Evolutionary conservation across 2,888 invertebrate species (phyloP).

Genomic region (Germaria angustata): DNA sequence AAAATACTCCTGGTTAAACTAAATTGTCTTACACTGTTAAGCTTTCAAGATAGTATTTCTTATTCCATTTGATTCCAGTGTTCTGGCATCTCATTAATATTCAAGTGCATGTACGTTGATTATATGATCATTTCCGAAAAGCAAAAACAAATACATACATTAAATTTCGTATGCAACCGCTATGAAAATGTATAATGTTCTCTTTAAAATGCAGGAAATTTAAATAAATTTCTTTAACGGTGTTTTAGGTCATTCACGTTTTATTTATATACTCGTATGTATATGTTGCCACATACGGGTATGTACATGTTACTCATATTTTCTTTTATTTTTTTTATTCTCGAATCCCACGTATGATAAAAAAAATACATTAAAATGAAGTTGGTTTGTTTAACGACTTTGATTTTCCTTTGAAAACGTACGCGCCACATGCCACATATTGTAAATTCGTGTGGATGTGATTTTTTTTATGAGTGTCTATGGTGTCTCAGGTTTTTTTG

Average conservation of each 20-base stretch:
- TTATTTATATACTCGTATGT: not conserved
- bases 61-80: not conserved
- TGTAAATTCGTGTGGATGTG: not conserved
- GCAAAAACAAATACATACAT: not conserved
- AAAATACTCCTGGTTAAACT: too few species aligned
- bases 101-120: not conserved
- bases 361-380: conserved; percentile 22
- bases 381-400: not conserved
- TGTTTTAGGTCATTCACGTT: conserved; percentile 59
- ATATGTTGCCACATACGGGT: too few species aligned
- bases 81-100: not conserved
- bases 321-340: conserved; percentile 3
- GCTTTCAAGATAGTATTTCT: not conserved
- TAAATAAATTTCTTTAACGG: conserved; percentile 47
- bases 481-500: not conserved
- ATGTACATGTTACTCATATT: not conserved
- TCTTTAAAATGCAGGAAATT: conserved; percentile 48
- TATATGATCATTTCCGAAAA: conserved; percentile 10
- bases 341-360: conserved; percentile 33
- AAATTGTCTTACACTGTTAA: not conserved
- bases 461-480: not conserved
- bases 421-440: conserved; percentile 12
- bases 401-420: conserved; percentile 25
- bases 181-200: conserved; percentile 5
- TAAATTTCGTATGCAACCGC: not conserved